A percentile compares a stretch with the other conserved stretches of the same genome.
Evolutionary conservation across 1,140 invertebrate species (phyloP).

Genomic region (Colletes latitarsis): DNA sequence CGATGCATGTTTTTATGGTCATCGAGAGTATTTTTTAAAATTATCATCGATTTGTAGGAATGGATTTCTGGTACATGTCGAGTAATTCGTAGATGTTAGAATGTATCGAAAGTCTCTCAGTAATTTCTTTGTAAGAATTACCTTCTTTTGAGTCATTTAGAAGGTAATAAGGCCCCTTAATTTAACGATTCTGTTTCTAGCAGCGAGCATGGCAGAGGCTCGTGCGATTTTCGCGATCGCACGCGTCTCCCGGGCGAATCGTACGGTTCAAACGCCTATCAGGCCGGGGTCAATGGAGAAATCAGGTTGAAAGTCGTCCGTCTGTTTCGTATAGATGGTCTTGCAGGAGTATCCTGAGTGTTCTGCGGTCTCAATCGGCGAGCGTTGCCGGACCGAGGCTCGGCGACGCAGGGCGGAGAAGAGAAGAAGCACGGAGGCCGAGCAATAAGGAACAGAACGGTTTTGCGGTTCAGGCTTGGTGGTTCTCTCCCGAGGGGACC

Average conservation of each 20-base stretch:
- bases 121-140: too few relatives aligned
- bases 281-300: constrained; percentile 58
- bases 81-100: too few relatives aligned
- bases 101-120: too few relatives aligned
- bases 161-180: too few relatives aligned
- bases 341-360: constrained; percentile 57
- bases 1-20: too few relatives aligned
- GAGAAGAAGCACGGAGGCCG: constrained; percentile 58
- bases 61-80: too few relatives aligned
- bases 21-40: too few relatives aligned
- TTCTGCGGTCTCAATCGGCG: constrained; percentile 63
- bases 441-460: constrained; percentile 78
- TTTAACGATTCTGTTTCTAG: too few relatives aligned
- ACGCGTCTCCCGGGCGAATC: constrained; percentile 19
- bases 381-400: constrained; percentile 5
- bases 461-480: constrained; percentile 70
- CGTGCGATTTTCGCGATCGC: background rate
- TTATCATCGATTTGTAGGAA: too few relatives aligned
- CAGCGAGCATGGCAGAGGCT: background rate
- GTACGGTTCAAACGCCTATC: constrained; percentile 50
- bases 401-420: constrained; percentile 44
- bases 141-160: too few relatives aligned
- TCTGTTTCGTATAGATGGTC: constrained; percentile 55
- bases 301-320: constrained; percentile 63
- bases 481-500: constrained; percentile 62